A percentile compares a stretch with the other conserved stretches of the same genome.
Conservation (phyloP, 2,888 invertebrate species). For the Mycalesis mineus region DNA sequence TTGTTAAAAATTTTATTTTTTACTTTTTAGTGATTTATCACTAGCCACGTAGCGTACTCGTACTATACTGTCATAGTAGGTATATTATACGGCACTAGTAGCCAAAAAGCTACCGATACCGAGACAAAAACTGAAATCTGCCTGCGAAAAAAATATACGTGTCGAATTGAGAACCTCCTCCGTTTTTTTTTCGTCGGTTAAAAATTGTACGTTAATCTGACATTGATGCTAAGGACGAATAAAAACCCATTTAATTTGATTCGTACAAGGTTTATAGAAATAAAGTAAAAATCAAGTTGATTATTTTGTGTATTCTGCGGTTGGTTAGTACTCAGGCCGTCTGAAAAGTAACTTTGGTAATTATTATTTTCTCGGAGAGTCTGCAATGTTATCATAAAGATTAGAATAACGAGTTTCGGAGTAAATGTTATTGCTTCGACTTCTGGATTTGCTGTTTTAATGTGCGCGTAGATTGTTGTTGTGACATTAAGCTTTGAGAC, state of each 20-base stretch:
- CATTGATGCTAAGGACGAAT: background rate
- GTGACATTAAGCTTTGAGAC: background rate
- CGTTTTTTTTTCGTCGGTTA: too few relatives aligned
- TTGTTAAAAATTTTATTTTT: too few relatives aligned
- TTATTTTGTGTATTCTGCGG: background rate
- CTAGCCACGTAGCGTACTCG: too few relatives aligned
- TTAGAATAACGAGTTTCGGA: slow-evolving; percentile 2
- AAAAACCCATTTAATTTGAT: background rate
- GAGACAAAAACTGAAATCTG: too few relatives aligned
- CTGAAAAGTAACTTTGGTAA: background rate
- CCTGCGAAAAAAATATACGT: too few relatives aligned
- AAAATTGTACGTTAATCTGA: too few relatives aligned
- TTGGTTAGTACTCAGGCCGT: background rate
- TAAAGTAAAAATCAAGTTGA: too few relatives aligned
- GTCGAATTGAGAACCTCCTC: too few relatives aligned
- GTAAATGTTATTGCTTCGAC: slow-evolving; percentile 2
- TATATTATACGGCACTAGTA: too few relatives aligned
- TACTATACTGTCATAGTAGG: too few relatives aligned
- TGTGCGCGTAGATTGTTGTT: slow-evolving; percentile 4
- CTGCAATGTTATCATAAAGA: slow-evolving; percentile 10
- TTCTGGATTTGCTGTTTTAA: slow-evolving; percentile 1
- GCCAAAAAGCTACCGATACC: too few relatives aligned
- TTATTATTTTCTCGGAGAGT: background rate
- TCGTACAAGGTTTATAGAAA: background rate
- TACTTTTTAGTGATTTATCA: too few relatives aligned